phyloP scores from a whole-genome alignment of 2,888 invertebrate genomes.

The Mayetiola destructor region DNA sequence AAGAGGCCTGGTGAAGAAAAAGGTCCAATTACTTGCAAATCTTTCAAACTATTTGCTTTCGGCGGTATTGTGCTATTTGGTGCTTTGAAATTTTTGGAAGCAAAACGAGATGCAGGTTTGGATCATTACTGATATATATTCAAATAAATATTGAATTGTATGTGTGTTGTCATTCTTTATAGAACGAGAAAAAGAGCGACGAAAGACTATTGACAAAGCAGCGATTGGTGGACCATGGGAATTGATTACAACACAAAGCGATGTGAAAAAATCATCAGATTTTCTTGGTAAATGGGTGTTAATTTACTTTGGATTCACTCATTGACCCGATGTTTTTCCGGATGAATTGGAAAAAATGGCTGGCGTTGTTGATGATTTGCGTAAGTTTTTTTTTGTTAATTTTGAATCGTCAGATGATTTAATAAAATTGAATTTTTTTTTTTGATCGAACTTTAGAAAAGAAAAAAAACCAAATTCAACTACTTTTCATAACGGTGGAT shows the following conservation, averaged over 20 bases:
- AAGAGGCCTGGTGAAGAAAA: slow-evolving; percentile 29
- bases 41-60: slow-evolving; percentile 48
- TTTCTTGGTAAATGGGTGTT: slow-evolving; percentile 87
- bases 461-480: slow-evolving; percentile 45
- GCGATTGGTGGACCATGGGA: slow-evolving; percentile 90
- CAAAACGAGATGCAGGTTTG: slow-evolving; percentile 65
- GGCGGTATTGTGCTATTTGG: slow-evolving; percentile 44
- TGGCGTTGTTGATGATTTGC: slow-evolving; percentile 59
- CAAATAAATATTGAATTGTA: background rate
- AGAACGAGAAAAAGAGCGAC: slow-evolving; percentile 55
- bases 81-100: slow-evolving; percentile 59
- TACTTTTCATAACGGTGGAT: slow-evolving; percentile 94
- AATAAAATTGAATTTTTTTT: slow-evolving; percentile 19
- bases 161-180: slow-evolving; percentile 14
- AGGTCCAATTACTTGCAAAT: slow-evolving; percentile 72
- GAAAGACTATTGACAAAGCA: slow-evolving; percentile 73
- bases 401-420: slow-evolving; percentile 6
- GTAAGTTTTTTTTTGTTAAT: slow-evolving; percentile 36
- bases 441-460: slow-evolving; percentile 40
- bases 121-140: background rate
- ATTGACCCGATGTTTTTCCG: slow-evolving; percentile 98
- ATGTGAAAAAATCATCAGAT: slow-evolving; percentile 62
- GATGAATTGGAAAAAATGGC: slow-evolving; percentile 97
- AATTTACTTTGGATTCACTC: slow-evolving; percentile 98
- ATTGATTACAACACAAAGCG: slow-evolving; percentile 55